Percentiles rank a stretch among this genome's conserved stretches.
Evolutionary conservation across 2,113 vertebrate genomes (phyloP).

Genomic region (Brachyhypopomus gauderio): DNA sequence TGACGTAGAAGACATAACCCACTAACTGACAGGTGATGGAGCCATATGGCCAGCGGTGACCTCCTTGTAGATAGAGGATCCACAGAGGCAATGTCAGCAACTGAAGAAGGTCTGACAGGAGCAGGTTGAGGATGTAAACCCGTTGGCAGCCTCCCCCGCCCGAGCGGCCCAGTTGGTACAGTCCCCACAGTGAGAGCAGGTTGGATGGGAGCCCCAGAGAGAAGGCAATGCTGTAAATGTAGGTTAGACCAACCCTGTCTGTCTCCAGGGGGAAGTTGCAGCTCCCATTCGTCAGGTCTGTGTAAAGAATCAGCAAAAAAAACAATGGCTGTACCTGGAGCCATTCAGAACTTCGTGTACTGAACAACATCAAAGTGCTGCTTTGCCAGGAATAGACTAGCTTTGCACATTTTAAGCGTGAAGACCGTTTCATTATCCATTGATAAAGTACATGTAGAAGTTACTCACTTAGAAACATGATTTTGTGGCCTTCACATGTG

Average conservation of each 20-base stretch:
- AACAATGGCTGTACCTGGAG: neutral
- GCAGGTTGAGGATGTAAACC: slow-evolving; percentile 77
- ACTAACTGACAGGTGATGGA: slow-evolving; percentile 65
- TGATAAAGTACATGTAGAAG: neutral
- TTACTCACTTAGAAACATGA: slow-evolving; percentile 53
- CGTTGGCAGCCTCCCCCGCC: slow-evolving; percentile 69
- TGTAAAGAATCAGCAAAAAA: slow-evolving; percentile 9
- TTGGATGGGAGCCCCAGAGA: slow-evolving; percentile 74
- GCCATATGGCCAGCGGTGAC: slow-evolving; percentile 65
- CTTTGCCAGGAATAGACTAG: neutral
- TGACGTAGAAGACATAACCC: slow-evolving; percentile 74
- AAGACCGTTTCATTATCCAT: neutral
- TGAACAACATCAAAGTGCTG: neutral
- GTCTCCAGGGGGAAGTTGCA: slow-evolving; percentile 72
- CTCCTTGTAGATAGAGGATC: slow-evolving; percentile 70
- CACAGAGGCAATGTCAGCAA: slow-evolving; percentile 76
- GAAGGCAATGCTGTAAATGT: slow-evolving; percentile 75
- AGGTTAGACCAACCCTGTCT: slow-evolving; percentile 71
- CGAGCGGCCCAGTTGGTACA: slow-evolving; percentile 71
- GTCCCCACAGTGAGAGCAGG: slow-evolving; percentile 74
- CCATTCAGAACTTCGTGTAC: neutral
- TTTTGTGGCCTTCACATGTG: slow-evolving; percentile 32
- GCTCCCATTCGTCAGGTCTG: slow-evolving; percentile 70
- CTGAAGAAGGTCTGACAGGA: slow-evolving; percentile 77
- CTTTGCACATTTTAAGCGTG: neutral